Percentiles rank a stretch among this genome's conserved stretches.
These are phyloP conservation scores for Sitobion miscanthi DNA, from an alignment of 1,140 invertebrate genomes.

Conservation along the genomic window DNA sequence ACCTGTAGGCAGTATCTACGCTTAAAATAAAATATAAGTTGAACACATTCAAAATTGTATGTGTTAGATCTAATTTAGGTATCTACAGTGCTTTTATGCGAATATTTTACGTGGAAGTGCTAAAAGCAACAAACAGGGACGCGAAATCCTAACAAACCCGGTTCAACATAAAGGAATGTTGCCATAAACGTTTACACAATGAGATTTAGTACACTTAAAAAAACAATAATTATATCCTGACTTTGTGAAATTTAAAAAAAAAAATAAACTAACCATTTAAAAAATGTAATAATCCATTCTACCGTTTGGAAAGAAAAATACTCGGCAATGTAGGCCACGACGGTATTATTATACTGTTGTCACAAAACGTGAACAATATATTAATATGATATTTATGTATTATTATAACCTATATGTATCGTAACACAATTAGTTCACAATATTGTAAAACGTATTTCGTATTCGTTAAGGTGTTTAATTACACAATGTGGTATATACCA, in stretches of 20 bases:
- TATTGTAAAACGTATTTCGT: not conserved
- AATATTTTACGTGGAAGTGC: not conserved
- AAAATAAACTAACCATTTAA: not conserved
- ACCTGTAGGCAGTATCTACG: not conserved
- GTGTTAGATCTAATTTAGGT: not conserved
- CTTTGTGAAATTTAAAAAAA: not conserved
- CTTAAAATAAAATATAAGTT: not conserved
- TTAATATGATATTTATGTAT: not conserved
- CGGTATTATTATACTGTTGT: not conserved
- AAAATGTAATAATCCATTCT: not conserved
- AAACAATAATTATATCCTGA: not conserved
- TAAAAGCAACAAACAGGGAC: not conserved
- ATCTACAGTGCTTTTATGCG: not conserved
- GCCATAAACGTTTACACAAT: not conserved
- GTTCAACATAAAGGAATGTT: not conserved
- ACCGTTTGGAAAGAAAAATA: not conserved
- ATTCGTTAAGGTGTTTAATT: conserved; percentile 23
- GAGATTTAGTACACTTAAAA: not conserved
- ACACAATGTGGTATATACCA: not conserved
- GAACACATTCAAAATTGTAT: not conserved
- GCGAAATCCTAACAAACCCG: not conserved
- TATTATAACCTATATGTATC: not conserved
- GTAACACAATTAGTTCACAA: not conserved
- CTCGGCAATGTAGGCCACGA: not conserved
- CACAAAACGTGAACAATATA: not conserved